Evolutionary conservation across 2,888 invertebrate genomes (phyloP).

Genomic region (Rhodophaea formosa): DNA sequence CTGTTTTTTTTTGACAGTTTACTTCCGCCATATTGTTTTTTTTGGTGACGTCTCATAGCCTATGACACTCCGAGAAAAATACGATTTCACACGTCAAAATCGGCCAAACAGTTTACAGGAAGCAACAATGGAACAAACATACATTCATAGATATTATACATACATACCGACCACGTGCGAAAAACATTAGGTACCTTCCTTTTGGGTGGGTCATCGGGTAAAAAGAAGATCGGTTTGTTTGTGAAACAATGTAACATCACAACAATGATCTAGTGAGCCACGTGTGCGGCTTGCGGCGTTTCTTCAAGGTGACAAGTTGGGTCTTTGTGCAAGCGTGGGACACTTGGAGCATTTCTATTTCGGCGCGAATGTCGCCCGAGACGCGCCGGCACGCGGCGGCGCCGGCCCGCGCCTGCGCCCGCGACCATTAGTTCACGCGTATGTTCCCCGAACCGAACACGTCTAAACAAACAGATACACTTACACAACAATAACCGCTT

Average conservation of each 20-base stretch:
- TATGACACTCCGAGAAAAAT: too few species aligned
- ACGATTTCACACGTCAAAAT: too few species aligned
- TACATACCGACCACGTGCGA: too few species aligned
- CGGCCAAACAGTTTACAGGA: too few species aligned
- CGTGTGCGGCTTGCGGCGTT: slow-evolving; percentile 24
- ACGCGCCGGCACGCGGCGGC: slow-evolving; percentile 44
- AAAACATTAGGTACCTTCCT: too few species aligned
- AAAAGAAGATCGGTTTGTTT: too few species aligned
- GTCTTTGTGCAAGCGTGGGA: slow-evolving; percentile 38
- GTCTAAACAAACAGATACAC: slow-evolving; percentile 41
- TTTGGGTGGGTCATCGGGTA: too few species aligned
- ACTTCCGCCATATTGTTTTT: too few species aligned
- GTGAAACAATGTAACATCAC: slow-evolving; percentile 9
- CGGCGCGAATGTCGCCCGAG: slow-evolving; percentile 59
- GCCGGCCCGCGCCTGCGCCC: slow-evolving; percentile 48
- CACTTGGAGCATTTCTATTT: slow-evolving; percentile 67
- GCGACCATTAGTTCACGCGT: slow-evolving; percentile 61
- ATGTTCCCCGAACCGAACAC: slow-evolving; percentile 57
- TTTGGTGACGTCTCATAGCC: too few species aligned
- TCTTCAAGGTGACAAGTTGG: slow-evolving; percentile 36
- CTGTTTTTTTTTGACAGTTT: too few species aligned
- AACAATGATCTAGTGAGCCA: slow-evolving; percentile 21
- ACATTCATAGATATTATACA: too few species aligned
- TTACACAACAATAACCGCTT: slow-evolving; percentile 11
- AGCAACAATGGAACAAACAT: too few species aligned